Percentiles rank a stretch among this genome's conserved stretches.
Conservation (phyloP, 2,113 vertebrate genomes). For the Eudyptes chrysolophus region DNA sequence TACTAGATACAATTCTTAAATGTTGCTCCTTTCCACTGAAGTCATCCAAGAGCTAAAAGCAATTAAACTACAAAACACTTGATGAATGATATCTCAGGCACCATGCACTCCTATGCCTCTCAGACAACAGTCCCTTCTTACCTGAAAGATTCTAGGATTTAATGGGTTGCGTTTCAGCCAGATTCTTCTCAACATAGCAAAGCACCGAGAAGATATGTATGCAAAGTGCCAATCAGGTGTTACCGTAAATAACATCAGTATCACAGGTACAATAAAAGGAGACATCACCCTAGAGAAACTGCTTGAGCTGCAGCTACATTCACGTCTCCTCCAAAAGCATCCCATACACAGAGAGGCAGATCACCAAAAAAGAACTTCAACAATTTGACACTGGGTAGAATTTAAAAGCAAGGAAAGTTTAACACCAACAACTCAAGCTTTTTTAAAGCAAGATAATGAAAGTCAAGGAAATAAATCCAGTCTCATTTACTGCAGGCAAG, state of each 20-base stretch:
- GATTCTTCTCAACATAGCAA: neutral
- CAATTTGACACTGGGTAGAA: neutral
- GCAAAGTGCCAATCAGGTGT: neutral
- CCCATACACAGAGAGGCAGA: neutral
- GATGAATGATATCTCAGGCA: neutral
- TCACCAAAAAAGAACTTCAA: neutral
- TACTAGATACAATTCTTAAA: neutral
- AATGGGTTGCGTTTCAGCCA: neutral
- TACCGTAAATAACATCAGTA: too few relatives aligned
- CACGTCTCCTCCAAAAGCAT: neutral
- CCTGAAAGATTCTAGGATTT: neutral
- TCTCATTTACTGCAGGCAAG: neutral
- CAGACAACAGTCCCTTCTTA: neutral
- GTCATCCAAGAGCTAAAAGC: neutral
- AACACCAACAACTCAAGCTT: neutral
- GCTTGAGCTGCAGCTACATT: neutral
- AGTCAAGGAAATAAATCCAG: neutral
- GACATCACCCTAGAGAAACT: neutral
- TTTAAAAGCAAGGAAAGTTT: neutral
- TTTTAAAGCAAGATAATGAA: neutral
- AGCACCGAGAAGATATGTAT: neutral
- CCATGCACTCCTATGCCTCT: accelerated
- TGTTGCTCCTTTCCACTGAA: neutral
- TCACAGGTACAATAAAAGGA: neutral
- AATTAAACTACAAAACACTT: neutral